Conservation (phyloP, 2,113 vertebrate genomes). For the Ranitomeya variabilis region DNA sequence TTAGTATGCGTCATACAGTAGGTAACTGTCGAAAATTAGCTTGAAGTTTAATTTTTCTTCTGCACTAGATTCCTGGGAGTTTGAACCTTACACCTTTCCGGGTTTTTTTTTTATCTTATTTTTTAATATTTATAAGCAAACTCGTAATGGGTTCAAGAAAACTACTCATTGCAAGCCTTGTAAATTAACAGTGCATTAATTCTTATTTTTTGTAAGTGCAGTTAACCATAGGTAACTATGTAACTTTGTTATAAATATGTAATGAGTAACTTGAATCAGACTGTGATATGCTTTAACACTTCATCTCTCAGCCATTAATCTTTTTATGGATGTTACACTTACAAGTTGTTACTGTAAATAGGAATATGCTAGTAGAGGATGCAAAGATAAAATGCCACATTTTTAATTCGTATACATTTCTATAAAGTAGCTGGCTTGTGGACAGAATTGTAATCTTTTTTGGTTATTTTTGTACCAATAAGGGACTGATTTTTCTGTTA, state of each 20-base stretch:
- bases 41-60: constrained; percentile 80
- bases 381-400: constrained; percentile 77
- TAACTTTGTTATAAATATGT: not conserved
- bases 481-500: constrained; percentile 93
- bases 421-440: constrained; percentile 87
- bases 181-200: not conserved
- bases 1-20: constrained; percentile 60
- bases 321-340: constrained; percentile 71
- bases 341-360: constrained; percentile 74
- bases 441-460: constrained; percentile 95
- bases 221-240: not conserved
- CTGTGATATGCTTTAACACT: not conserved
- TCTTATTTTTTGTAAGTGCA: not conserved
- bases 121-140: not conserved
- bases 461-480: constrained; percentile 99
- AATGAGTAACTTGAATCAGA: not conserved
- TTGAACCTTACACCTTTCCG: constrained; percentile 69
- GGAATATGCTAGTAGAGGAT: constrained; percentile 84
- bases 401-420: constrained; percentile 84
- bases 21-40: constrained; percentile 67
- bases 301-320: constrained; percentile 54
- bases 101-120: constrained; percentile 47
- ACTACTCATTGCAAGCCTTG: not conserved
- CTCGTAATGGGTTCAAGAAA: not conserved
- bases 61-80: constrained; percentile 76